Conservation (phyloP, 2,113 vertebrate genomes). For the Rattus norvegicus region GRCr8 NC_086036.1:45460501-45461000, state of each 20-base stretch:
- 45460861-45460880: background rate
- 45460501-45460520: background rate
- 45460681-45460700: background rate
- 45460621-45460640: too few relatives aligned
- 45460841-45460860: background rate
- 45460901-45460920: background rate
- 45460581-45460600: slow-evolving; percentile 7
- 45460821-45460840: background rate
- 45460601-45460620: background rate
- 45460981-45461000: background rate
- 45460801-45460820: slow-evolving; percentile 10
- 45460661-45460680: background rate
- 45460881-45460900: background rate
- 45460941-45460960: slow-evolving; percentile 38
- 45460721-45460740: slow-evolving; percentile 1
- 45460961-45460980: slow-evolving; percentile 6
- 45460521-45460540: slow-evolving; percentile 7
- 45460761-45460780: background rate
- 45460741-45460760: background rate
- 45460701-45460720: background rate
- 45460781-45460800: slow-evolving; percentile 42
- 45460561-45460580: background rate
- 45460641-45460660: too few relatives aligned
- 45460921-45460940: slow-evolving; percentile 4
- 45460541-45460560: background rate